These are phyloP conservation scores for Lithophane ornitopus DNA, from an alignment of 2,888 invertebrate genomes.

Conservation along the genomic window DNA sequence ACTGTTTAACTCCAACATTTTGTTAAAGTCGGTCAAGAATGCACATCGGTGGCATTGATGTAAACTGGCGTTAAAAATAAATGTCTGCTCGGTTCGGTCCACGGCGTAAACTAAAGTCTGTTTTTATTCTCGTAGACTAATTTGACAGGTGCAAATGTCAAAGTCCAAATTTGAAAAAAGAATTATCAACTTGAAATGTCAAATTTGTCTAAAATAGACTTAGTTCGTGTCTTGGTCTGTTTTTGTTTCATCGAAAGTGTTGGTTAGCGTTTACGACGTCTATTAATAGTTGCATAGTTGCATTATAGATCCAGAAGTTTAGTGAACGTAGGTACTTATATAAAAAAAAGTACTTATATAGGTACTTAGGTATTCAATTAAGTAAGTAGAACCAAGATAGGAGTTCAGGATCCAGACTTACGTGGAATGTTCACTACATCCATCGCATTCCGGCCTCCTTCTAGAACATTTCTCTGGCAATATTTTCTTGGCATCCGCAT, in stretches of 20 bases:
- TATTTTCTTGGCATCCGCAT: conserved; percentile 80
- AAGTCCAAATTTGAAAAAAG: no score
- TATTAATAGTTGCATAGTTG: conserved; percentile 1
- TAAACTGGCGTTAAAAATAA: conserved; percentile 45
- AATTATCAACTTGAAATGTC: no score
- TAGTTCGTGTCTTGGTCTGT: neutral
- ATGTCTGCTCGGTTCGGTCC: neutral
- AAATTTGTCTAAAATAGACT: no score
- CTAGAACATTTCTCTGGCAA: conserved; percentile 86
- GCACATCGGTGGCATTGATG: conserved; percentile 26
- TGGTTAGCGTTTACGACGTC: neutral
- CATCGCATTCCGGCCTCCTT: conserved; percentile 87
- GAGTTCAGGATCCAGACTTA: conserved; percentile 76
- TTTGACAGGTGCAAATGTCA: no score
- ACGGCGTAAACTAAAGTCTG: conserved; percentile 1
- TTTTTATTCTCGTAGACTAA: no score
- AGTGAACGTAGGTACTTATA: neutral
- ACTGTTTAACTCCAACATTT: conserved; percentile 22
- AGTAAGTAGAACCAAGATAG: conserved; percentile 14
- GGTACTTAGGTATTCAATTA: neutral
- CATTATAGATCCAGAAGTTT: conserved; percentile 1
- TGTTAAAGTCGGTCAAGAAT: conserved; percentile 45
- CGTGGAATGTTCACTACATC: conserved; percentile 87
- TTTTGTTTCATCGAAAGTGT: neutral
- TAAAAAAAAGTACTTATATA: neutral